Percentiles rank a stretch among this genome's conserved stretches.
Evolutionary conservation across 2,888 invertebrate genomes (phyloP).

Genomic region (Dicycla oo): DNA sequence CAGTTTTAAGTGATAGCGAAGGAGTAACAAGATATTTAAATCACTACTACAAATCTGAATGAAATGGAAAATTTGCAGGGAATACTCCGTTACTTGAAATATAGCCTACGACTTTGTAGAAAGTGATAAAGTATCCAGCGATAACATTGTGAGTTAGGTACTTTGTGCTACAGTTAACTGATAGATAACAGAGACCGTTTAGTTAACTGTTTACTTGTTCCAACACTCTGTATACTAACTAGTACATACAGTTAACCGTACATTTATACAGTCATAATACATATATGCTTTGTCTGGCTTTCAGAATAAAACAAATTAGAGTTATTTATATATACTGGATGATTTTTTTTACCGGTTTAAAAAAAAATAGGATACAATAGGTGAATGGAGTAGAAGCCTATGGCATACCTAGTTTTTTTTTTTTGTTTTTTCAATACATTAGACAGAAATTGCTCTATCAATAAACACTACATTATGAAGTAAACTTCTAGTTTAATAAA

Average conservation of each 20-base stretch:
- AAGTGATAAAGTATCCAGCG: constrained; percentile 38
- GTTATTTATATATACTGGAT: no score
- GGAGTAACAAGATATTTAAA: constrained; percentile 17
- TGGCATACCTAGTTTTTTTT: no score
- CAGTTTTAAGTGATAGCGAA: constrained; percentile 10
- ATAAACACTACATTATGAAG: no score
- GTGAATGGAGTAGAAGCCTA: no score
- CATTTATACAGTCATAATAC: no score
- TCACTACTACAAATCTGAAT: background rate
- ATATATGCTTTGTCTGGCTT: constrained; percentile 1
- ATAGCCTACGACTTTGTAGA: background rate
- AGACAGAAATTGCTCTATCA: no score
- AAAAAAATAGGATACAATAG: no score
- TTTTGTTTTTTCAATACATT: no score
- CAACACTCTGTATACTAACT: background rate
- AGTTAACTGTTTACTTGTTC: constrained; percentile 9
- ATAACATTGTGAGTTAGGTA: constrained; percentile 25
- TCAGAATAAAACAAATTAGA: no score
- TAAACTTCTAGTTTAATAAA: no score
- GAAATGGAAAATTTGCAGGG: constrained; percentile 46
- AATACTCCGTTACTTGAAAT: constrained; percentile 2
- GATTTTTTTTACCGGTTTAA: no score
- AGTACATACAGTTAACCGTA: background rate
- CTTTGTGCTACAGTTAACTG: constrained; percentile 17
- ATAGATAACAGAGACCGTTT: constrained; percentile 39